Conservation (phyloP, 2,113 vertebrate species). For the Cranoglanis bouderius region DNA sequence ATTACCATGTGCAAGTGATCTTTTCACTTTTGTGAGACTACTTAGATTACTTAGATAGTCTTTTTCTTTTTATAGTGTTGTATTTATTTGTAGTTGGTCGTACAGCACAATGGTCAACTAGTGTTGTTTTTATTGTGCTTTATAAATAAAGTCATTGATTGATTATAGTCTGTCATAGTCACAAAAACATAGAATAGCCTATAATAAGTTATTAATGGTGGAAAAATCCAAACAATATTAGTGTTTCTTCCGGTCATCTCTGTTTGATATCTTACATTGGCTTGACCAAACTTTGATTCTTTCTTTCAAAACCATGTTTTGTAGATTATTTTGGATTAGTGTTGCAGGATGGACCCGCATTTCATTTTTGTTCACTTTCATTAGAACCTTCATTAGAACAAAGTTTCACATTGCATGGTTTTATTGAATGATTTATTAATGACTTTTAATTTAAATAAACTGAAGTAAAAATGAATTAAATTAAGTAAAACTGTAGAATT, state of each 20-base stretch:
- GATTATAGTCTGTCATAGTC: not conserved
- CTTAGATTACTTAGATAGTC: too few relatives aligned
- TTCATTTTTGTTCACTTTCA: not conserved
- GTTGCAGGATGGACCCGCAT: not conserved
- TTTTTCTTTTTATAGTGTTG: too few relatives aligned
- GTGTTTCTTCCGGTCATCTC: not conserved
- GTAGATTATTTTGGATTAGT: not conserved
- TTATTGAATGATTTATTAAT: not conserved
- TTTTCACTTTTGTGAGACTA: too few relatives aligned
- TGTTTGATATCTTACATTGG: not conserved
- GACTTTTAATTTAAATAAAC: not conserved
- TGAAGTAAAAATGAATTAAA: not conserved
- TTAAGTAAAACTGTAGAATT: not conserved
- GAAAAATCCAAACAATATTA: not conserved
- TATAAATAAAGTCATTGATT: not conserved
- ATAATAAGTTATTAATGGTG: not conserved
- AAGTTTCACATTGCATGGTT: not conserved
- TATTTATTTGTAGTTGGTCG: too few relatives aligned
- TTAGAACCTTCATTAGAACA: not conserved
- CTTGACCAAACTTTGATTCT: not conserved
- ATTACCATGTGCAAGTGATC: too few relatives aligned
- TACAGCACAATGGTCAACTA: too few relatives aligned
- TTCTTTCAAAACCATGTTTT: not conserved
- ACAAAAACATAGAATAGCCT: not conserved
- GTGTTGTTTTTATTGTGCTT: too few relatives aligned